Evolutionary conservation across 2,888 invertebrate species (phyloP).

Genomic region (Lasioglossum pauxillum): DNA sequence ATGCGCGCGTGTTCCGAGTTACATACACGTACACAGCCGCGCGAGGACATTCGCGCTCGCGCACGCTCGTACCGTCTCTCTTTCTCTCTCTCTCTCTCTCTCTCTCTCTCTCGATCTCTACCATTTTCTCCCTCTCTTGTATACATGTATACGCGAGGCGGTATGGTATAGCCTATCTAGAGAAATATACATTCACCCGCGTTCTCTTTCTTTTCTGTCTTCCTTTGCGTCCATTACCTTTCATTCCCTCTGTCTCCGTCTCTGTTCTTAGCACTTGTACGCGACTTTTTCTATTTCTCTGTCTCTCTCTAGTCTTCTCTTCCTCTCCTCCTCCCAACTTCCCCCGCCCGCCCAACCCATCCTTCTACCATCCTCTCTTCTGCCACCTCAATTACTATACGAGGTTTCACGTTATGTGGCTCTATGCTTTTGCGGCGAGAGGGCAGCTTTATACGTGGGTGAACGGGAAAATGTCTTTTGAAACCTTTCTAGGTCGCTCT

Average conservation of each 20-base stretch:
- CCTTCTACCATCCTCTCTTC: slow-evolving; percentile 22
- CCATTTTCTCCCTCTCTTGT: background rate
- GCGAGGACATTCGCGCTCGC: slow-evolving; percentile 23
- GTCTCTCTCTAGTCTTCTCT: slow-evolving; percentile 49
- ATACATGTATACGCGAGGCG: background rate
- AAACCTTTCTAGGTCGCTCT: slow-evolving; percentile 83
- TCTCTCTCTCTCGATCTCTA: too few relatives aligned
- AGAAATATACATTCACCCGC: slow-evolving; percentile 48
- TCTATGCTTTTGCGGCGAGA: slow-evolving; percentile 69
- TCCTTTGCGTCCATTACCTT: slow-evolving; percentile 63
- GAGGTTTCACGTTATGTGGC: slow-evolving; percentile 77
- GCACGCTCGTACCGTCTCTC: slow-evolving; percentile 12
- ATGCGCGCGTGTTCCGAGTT: slow-evolving; percentile 49
- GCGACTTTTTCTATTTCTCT: slow-evolving; percentile 57
- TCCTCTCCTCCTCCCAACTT: background rate
- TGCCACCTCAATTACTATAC: slow-evolving; percentile 78
- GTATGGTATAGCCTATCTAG: slow-evolving; percentile 34
- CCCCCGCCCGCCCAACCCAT: background rate
- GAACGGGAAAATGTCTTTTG: slow-evolving; percentile 83
- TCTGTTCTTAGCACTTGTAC: slow-evolving; percentile 54
- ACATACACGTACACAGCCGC: slow-evolving; percentile 10
- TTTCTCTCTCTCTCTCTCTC: background rate
- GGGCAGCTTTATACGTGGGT: slow-evolving; percentile 79
- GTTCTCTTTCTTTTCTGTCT: slow-evolving; percentile 65
- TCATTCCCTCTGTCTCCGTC: slow-evolving; percentile 55